phyloP scores from a whole-genome alignment of 2,113 vertebrate species.

The Paraplagusia blochii region DNA sequence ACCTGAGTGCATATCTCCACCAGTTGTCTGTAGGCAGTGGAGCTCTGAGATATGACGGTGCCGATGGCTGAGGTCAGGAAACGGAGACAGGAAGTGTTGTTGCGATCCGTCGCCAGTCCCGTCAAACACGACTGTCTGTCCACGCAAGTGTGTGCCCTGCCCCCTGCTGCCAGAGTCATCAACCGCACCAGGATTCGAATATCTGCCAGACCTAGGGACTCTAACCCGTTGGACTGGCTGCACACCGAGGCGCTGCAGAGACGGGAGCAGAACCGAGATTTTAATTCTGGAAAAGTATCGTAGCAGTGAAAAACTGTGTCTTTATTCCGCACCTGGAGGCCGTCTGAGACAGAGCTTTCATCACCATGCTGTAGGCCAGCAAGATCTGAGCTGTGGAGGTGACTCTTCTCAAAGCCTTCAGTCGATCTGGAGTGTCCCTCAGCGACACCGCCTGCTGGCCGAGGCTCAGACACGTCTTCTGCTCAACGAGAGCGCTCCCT shows the following conservation, averaged over 20 bases:
- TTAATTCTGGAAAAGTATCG: conserved; percentile 3
- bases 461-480: conserved; percentile 70
- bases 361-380: conserved; percentile 80
- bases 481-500: conserved; percentile 58
- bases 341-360: conserved; percentile 76
- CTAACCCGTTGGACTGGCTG: conserved; percentile 74
- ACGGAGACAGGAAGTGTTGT: conserved; percentile 69
- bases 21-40: conserved; percentile 73
- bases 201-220: conserved; percentile 78
- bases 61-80: conserved; percentile 79
- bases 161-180: conserved; percentile 77
- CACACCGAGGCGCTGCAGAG: conserved; percentile 59
- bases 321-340: conserved; percentile 71
- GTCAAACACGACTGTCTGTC: conserved; percentile 50
- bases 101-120: conserved; percentile 49
- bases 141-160: conserved; percentile 68
- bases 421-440: conserved; percentile 73
- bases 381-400: conserved; percentile 78
- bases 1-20: conserved; percentile 82
- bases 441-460: conserved; percentile 78
- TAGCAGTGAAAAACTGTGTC: neutral
- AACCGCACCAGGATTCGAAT: conserved; percentile 79
- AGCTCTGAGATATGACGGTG: conserved; percentile 75
- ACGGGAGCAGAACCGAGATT: neutral
- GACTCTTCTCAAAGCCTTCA: conserved; percentile 76